These are phyloP conservation scores for Lacanobia oleracea DNA, from an alignment of 2,888 invertebrate species.

Conservation along the genomic window DNA sequence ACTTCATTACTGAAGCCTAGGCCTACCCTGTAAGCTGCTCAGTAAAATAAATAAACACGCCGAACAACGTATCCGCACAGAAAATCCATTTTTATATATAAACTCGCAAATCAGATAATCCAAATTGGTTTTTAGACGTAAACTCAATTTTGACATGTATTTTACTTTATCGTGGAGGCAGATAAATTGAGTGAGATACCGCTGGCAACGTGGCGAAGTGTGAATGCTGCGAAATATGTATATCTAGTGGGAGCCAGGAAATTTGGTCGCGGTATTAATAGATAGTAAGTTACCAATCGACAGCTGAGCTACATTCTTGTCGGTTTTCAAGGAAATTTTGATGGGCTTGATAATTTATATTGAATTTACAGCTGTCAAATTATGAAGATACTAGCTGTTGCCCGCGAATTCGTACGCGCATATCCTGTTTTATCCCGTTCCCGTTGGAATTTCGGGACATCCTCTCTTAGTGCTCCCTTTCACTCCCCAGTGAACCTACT, in stretches of 20 bases:
- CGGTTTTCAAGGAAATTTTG: slow-evolving; percentile 36
- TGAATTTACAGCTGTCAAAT: background rate
- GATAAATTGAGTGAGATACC: slow-evolving; percentile 88
- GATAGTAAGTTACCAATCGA: slow-evolving; percentile 47
- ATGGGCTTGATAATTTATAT: slow-evolving; percentile 27
- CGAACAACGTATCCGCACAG: slow-evolving; percentile 64
- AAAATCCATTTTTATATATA: slow-evolving; percentile 81
- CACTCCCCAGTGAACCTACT: no score
- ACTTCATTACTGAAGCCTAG: slow-evolving; percentile 28
- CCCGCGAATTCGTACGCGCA: no score
- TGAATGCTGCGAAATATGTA: slow-evolving; percentile 68
- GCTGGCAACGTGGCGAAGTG: slow-evolving; percentile 73
- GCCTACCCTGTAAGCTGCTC: slow-evolving; percentile 37
- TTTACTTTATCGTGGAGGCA: slow-evolving; percentile 84
- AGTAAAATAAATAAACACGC: slow-evolving; percentile 68
- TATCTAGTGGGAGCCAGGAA: slow-evolving; percentile 60
- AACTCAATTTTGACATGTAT: slow-evolving; percentile 89
- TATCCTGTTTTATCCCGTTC: no score
- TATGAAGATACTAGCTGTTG: background rate
- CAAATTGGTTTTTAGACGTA: slow-evolving; percentile 89
- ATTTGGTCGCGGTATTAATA: slow-evolving; percentile 61
- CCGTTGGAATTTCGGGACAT: no score
- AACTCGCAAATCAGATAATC: slow-evolving; percentile 88
- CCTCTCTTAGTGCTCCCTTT: no score
- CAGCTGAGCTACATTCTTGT: slow-evolving; percentile 31